Base-by-base conservation (phyloP, 2,113 vertebrate species). In the Gallinago undulata region DNA sequence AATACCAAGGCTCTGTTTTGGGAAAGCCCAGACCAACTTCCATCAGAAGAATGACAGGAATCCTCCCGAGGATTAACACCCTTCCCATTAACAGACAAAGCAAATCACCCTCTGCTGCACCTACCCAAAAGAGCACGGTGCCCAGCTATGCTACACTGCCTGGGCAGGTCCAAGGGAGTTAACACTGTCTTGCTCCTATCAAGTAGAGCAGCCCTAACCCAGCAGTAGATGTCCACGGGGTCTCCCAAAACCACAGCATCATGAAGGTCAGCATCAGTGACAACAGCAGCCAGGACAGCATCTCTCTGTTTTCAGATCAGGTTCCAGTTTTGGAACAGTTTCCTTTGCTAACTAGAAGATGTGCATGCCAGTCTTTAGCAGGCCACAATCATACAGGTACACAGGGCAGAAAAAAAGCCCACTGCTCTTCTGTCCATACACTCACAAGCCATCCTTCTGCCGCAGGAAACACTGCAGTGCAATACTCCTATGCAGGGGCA, bases 71-170 rank as follows among this genome's bases (percentile, higher is more conserved):
- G 23, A 86, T 68, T 60, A 93, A 62, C 50, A 69, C 45, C 56
- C 17, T 78, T 56, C 33, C 31, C 53, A 57, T 23, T 22, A 70
- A 87, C 9, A 53, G 24, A n/a, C 55, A 63, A 31, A 25, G 41
- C 0, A 0, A 81, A 33, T 39, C 76, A 70, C 23, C 11, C 10
- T 64, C n/a, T 62, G 7, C 2, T 66, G 33, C n/a, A 50, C 30
- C 79, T 16, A 63, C 43, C 27, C 35, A 28, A 74, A 94, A 75
- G 0, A 67, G 43, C 62, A 70, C n/a, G 15, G 43, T 27, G 13
- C 18, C 79, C 74, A 56, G n/a, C 74, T 79, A 6, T 3, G 6
- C 37, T 10, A 41, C 13, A 3, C 24, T 31, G 24, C 7, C 43
- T 19, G 30, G 48, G 24, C 31, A 85, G 66, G 47, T 53, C 62